Evolutionary conservation across 2,113 vertebrate species (phyloP).

Genomic region (Erythrolamprus reginae): DNA sequence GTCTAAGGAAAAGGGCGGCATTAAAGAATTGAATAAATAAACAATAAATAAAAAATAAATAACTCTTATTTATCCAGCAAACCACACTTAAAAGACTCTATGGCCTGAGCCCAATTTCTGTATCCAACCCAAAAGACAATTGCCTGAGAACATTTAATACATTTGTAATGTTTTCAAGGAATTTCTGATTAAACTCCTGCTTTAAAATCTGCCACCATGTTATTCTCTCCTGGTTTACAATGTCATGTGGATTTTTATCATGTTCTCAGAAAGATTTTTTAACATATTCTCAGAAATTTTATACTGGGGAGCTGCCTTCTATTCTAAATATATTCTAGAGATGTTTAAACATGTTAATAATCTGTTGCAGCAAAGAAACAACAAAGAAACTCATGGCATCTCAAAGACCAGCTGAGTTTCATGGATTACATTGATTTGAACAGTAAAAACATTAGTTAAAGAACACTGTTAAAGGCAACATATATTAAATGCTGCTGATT

Average conservation of each 20-base stretch:
- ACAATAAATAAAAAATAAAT: too few species aligned
- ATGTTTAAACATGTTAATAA: background rate
- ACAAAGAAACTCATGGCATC: background rate
- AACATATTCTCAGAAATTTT: background rate
- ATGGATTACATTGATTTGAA: background rate
- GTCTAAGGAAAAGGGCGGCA: too few species aligned
- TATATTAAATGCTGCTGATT: background rate
- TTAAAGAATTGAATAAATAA: too few species aligned
- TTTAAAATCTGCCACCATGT: background rate
- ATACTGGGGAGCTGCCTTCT: background rate
- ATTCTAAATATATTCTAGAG: background rate
- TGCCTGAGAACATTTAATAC: background rate
- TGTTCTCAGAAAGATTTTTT: background rate
- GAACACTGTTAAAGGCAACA: background rate
- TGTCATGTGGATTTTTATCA: background rate
- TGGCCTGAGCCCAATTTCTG: background rate
- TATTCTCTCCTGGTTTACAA: background rate
- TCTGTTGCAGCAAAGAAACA: background rate
- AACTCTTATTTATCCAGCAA: background rate
- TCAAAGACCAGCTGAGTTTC: background rate
- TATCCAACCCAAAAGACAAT: background rate
- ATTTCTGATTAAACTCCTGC: background rate
- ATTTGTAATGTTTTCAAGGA: background rate
- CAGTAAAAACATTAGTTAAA: background rate
- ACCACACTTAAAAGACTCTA: background rate